Base-by-base conservation (phyloP, 2,888 invertebrate species). In the Orgyia antiqua region DNA sequence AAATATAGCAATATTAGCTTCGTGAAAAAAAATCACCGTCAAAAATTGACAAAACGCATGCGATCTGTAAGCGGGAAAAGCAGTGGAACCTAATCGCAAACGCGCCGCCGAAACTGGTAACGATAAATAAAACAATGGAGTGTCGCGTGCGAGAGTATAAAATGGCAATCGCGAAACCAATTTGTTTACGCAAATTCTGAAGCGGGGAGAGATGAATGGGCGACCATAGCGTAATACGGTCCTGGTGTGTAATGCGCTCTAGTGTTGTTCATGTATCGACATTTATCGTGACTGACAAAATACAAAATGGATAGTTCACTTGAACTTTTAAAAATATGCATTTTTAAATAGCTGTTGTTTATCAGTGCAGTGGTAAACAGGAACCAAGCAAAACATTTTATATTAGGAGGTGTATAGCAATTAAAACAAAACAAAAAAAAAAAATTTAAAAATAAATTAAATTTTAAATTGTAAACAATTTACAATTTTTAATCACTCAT, bases 131-230 rank as follows among this genome's bases (percentile, higher is more conserved):
- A 86, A 84, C 84, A 86, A 84, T 83, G 76, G 78, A 78, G 76
- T 75, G 73, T 75, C 80, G 79, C 74, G 69, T 67, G 70, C 80
- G 74, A 70, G 80, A 79, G 83, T 83, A 83, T 84, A 84, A 86
- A 84, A 86, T 86, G 84, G 86, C 84, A 86, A 86, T 86, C 83
- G 83, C 80, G 79, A 82, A 86, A 86, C 86, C 86, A 86, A 86
- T 86, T 86, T 86, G 86, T 86, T 86, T 86, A 86, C 86, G 86
- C 86, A 86, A 86, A 86, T 86, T 86, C 83, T 84, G 83, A 80
- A 83, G 74, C 79, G 73, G 69, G 67, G 72, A 70, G 78, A 79
- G 84, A 86, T 84, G 86, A 83, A 86, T 86, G 84, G 84, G 69
- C 80, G 66, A 79, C 79, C 82, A 80, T 82, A 73, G 70, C 76